phyloP scores from a whole-genome alignment of 2,113 vertebrate genomes.

The Serilophus lunatus region DNA sequence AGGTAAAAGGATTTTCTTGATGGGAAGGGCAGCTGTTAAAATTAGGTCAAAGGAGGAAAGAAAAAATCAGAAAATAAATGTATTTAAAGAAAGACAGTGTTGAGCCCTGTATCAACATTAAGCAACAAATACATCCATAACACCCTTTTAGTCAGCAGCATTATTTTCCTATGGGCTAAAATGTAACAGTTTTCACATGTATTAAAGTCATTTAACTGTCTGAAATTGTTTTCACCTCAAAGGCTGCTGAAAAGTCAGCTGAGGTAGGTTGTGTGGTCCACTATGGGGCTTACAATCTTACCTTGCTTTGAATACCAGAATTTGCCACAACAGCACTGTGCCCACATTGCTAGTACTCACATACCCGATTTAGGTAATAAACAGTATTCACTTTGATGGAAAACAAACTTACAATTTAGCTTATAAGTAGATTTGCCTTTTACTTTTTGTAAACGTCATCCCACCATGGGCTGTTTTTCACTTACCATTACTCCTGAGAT shows the following conservation, averaged over 20 bases:
- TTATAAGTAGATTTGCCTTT: not conserved
- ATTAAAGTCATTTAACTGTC: not conserved
- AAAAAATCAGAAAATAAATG: not conserved
- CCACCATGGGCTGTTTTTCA: accelerated
- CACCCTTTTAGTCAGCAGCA: not conserved
- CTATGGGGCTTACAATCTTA: not conserved
- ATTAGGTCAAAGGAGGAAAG: not conserved
- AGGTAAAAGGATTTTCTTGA: not conserved
- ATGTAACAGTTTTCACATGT: not conserved
- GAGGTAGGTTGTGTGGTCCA: not conserved
- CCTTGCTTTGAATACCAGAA: not conserved
- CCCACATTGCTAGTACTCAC: not conserved
- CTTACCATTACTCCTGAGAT: not conserved
- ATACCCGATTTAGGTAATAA: not conserved
- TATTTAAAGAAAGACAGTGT: not conserved
- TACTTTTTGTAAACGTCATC: not conserved
- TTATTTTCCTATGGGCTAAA: not conserved
- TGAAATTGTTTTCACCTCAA: not conserved
- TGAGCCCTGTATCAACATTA: not conserved
- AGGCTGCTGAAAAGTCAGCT: not conserved
- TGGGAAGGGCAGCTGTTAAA: not conserved
- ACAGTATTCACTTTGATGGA: not conserved
- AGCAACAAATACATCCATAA: not conserved
- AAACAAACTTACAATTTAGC: not conserved
- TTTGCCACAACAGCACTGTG: not conserved